phyloP scores from a whole-genome alignment of 2,113 vertebrate genomes.

The Tragelaphus imberbis region DNA sequence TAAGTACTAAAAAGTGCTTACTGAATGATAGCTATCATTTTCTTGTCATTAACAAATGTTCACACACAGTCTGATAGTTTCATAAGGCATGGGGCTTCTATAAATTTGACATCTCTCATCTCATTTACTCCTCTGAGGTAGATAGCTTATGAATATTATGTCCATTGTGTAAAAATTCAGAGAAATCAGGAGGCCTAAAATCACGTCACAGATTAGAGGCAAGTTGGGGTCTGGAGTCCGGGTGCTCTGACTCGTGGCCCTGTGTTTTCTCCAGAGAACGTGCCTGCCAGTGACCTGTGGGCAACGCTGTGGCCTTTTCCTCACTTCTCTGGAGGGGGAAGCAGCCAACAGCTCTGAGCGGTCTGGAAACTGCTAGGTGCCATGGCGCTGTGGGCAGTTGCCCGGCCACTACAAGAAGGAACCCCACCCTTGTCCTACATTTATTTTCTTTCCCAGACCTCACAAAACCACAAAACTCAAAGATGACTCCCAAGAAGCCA shows the following conservation, averaged over 20 bases:
- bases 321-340: neutral
- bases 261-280: neutral
- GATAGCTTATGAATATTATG: neutral
- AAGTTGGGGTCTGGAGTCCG: too few relatives aligned
- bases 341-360: neutral
- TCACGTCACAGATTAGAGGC: neutral
- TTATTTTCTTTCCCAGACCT: constrained; percentile 49
- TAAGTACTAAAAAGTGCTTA: neutral
- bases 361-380: constrained; percentile 14
- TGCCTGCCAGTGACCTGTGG: neutral
- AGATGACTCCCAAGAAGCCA: constrained; percentile 40
- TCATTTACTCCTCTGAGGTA: neutral
- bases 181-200: neutral
- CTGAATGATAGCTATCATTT: neutral
- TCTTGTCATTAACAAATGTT: neutral
- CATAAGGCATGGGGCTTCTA: neutral
- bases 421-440: constrained; percentile 19
- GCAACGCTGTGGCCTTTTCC: neutral
- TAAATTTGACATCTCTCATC: neutral
- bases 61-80: neutral
- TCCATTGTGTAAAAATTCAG: neutral
- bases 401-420: neutral
- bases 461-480: constrained; percentile 54
- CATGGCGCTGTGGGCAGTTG: neutral
- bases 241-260: neutral